Percentiles rank a stretch among this genome's conserved stretches.
These are phyloP conservation scores for Lycodopsis pacificus DNA, from an alignment of 2,797 vertebrate species.

Conservation along the genomic window DNA sequence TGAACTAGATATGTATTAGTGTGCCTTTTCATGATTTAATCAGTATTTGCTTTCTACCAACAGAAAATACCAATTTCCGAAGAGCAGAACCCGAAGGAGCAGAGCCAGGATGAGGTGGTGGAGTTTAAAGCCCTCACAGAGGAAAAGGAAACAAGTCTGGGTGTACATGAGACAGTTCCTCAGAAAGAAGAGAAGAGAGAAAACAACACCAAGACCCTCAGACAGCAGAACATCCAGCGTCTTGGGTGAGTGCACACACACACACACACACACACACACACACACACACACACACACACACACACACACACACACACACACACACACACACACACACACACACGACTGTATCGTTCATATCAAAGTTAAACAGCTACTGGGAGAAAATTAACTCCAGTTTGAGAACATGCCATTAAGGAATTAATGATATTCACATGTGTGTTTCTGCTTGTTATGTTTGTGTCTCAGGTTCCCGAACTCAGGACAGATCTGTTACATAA, in stretches of 20 bases:
- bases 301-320: too few relatives aligned
- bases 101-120: background rate
- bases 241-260: background rate
- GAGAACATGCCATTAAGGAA: background rate
- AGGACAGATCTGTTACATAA: conserved; percentile 1
- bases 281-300: too few relatives aligned
- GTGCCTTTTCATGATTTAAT: background rate
- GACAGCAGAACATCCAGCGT: background rate
- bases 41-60: background rate
- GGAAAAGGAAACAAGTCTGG: background rate
- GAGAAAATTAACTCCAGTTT: conserved; percentile 3
- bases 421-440: background rate
- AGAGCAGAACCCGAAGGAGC: background rate
- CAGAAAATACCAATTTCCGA: background rate
- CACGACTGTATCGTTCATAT: background rate
- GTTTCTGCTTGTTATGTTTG: background rate
- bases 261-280: too few relatives aligned
- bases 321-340: conserved; percentile 1
- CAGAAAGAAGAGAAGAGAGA: background rate
- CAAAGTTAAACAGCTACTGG: background rate
- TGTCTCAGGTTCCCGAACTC: conserved; percentile 4
- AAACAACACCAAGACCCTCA: too few relatives aligned
- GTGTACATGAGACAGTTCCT: background rate
- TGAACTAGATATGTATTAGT: background rate
- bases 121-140: background rate